Evolutionary conservation across 30 jellyfish, hydroid and myxozoan species (phyloP), one percentile per base, ranked within the genome.

Genomic region (Pelagia noctiluca): DNA sequence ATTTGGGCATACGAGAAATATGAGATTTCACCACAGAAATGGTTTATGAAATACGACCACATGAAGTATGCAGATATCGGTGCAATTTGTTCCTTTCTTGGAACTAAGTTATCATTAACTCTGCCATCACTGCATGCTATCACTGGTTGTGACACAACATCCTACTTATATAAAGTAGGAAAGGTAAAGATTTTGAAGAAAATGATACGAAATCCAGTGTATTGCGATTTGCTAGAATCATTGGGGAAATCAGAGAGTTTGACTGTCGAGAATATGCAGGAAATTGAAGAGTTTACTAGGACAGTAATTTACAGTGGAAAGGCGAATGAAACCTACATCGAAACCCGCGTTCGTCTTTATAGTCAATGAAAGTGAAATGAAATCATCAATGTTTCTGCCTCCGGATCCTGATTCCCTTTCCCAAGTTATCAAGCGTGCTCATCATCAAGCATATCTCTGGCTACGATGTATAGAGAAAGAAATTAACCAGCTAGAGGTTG

Each of bases 21-120:
- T 50, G 50, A 47, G 46, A 66, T 72, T 0, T 71, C 83, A 33
- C 26, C 50, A 71, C 62, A 83, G 64, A 83, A 71, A 46, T 83
- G 94, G 94, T 83, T 48, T 48, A 35, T 83, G 76, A 83, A 83
- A 63, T 83, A 83, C 50, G 94, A 70, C 32, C 49, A 35, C 10
- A 62, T 50, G 54, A 85, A 85, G 63, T 85, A 85, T 25, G 89
- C 96, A 7, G 96, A 85, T 57, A 53, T 85, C 50, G 78, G 82
- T 35, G 85, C 66, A 21, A 74, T 57, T 57, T 72, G 84, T 30
- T 71, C 63, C 28, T 60, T 85, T 49, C 80, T 72, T 1, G 96
- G 86, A 53, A 28, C 71, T 30, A 68, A 70, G 68, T 3, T 78
- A 19, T 78, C 85, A 50, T 25, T 21, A 35, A 71, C 68, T 35